Conservation (phyloP, 2,113 vertebrate genomes). For the Istiophorus platypterus region DNA sequence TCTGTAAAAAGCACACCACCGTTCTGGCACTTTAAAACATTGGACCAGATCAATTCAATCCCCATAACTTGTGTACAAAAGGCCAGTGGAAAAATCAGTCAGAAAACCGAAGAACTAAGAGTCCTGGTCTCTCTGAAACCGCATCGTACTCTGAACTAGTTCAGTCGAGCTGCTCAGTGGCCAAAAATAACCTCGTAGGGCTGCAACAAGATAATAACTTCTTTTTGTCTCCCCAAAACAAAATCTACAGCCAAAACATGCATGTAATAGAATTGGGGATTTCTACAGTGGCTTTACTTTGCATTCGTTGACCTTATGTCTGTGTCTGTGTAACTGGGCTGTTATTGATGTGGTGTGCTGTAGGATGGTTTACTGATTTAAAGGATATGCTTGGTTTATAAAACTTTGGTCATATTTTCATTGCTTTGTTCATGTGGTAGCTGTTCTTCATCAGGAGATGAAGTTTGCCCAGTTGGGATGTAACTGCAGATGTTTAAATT, state of each 20-base stretch:
- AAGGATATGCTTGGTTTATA: neutral
- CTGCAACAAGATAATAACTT: constrained; percentile 59
- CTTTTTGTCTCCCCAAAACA: constrained; percentile 46
- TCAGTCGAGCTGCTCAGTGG: constrained; percentile 32
- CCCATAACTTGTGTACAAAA: neutral
- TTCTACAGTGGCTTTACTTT: neutral
- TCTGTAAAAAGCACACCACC: neutral
- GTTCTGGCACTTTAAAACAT: constrained; percentile 3
- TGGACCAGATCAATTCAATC: constrained; percentile 25
- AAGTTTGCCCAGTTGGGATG: neutral
- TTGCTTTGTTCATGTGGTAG: neutral
- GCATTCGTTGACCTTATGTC: neutral
- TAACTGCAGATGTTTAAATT: neutral
- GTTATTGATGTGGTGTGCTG: neutral
- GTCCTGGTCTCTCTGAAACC: constrained; percentile 20
- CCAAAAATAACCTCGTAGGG: constrained; percentile 56
- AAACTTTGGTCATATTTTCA: neutral
- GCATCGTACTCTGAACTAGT: constrained; percentile 23
- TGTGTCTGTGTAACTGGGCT: neutral
- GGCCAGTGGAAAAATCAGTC: constrained; percentile 45
- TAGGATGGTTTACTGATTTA: neutral
- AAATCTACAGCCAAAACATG: constrained; percentile 33
- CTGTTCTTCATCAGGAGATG: too few species aligned
- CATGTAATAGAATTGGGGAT: constrained; percentile 25
- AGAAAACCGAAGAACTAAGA: constrained; percentile 22